These are phyloP conservation scores for Gephyroberyx darwinii DNA, from an alignment of 2,797 vertebrate species.

Conservation along the genomic window DNA sequence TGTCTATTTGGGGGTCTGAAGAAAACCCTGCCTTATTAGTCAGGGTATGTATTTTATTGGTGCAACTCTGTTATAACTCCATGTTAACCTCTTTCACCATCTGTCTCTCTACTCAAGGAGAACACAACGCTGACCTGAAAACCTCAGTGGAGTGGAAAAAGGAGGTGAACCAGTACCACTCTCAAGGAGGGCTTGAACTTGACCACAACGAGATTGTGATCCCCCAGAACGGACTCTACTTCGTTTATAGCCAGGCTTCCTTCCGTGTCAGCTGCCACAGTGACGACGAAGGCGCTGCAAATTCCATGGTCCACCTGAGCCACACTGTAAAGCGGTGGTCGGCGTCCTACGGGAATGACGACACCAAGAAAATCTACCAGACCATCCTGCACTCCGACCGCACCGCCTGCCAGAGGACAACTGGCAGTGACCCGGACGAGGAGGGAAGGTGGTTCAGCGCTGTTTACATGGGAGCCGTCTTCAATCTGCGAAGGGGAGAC, in stretches of 20 bases:
- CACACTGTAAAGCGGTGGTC: slow-evolving; percentile 71
- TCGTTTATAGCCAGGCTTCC: slow-evolving; percentile 82
- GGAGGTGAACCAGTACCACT: slow-evolving; percentile 63
- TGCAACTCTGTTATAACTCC: too few species aligned
- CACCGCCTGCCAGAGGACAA: slow-evolving; percentile 63
- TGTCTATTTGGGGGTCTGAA: too few species aligned
- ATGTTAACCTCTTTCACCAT: not conserved
- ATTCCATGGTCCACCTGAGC: slow-evolving; percentile 61
- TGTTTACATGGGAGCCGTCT: slow-evolving; percentile 80
- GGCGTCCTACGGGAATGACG: accelerated
- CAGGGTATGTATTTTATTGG: too few species aligned
- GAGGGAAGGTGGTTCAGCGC: slow-evolving; percentile 57
- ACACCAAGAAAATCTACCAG: not conserved
- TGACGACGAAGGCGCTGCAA: accelerated
- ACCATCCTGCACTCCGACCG: slow-evolving; percentile 71
- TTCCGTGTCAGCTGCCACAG: slow-evolving; percentile 69
- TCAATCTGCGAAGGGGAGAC: slow-evolving; percentile 67
- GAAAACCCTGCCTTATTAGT: too few species aligned
- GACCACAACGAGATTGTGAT: slow-evolving; percentile 73
- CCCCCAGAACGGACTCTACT: slow-evolving; percentile 73
- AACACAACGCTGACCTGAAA: not conserved
- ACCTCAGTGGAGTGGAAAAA: slow-evolving; percentile 65
- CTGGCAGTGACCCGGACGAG: accelerated
- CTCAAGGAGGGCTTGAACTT: slow-evolving; percentile 66
- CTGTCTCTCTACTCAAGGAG: slow-evolving; percentile 54